Evolutionary conservation across 2,888 invertebrate genomes (phyloP).

Genomic region (Brenthis ino): DNA sequence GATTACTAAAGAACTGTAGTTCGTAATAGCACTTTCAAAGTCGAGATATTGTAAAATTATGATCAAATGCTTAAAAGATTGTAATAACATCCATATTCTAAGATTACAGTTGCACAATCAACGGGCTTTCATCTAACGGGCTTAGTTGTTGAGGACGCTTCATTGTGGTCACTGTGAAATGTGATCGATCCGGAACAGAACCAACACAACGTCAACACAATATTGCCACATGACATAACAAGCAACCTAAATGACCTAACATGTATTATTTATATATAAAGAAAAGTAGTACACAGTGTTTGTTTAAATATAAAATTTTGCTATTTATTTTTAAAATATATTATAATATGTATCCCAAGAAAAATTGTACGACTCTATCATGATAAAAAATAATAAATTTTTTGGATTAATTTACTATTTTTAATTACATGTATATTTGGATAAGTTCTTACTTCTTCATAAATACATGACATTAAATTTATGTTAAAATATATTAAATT

Average conservation of each 20-base stretch:
- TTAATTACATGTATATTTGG: too few species aligned
- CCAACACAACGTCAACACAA: constrained; percentile 18
- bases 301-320: too few species aligned
- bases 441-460: too few species aligned
- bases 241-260: constrained; percentile 9
- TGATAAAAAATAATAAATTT: too few species aligned
- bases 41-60: constrained; percentile 21
- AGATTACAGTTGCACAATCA: constrained; percentile 58
- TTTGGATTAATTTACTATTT: too few species aligned
- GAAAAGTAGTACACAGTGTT: too few species aligned
- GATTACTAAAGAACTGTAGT: constrained; percentile 9
- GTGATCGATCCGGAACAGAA: constrained; percentile 48
- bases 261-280: not conserved
- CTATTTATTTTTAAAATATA: too few species aligned
- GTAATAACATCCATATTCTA: constrained; percentile 60
- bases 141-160: constrained; percentile 49
- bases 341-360: too few species aligned
- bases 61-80: constrained; percentile 35
- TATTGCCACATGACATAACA: constrained; percentile 9
- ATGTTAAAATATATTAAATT: too few species aligned
- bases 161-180: constrained; percentile 51
- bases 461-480: too few species aligned
- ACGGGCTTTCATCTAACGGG: constrained; percentile 55
- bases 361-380: too few species aligned
- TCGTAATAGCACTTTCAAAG: constrained; percentile 2